Conservation (phyloP, 2,888 invertebrate genomes). For the Plagodis pulveraria region DNA sequence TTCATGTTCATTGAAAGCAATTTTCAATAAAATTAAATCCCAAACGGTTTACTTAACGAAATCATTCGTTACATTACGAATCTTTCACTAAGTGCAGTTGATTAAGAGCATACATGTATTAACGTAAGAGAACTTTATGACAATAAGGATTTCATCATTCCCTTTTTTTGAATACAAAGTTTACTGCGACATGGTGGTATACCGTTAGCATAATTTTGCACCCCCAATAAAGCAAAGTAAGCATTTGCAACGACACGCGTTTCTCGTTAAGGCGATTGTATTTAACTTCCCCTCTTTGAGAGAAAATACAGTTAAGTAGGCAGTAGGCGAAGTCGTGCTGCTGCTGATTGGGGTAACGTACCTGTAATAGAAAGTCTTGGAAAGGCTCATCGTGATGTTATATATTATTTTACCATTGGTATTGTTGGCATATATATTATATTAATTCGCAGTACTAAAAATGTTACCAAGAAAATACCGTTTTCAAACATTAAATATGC, state of each 20-base stretch:
- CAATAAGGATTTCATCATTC: slow-evolving; percentile 1
- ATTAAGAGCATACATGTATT: background rate
- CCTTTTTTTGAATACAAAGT: background rate
- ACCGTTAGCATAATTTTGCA: slow-evolving; percentile 4
- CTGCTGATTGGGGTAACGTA: no score
- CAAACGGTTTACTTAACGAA: slow-evolving; percentile 10
- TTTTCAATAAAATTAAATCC: background rate
- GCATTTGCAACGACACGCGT: slow-evolving; percentile 18
- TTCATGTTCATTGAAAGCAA: background rate
- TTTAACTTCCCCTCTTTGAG: slow-evolving; percentile 15
- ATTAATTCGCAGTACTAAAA: no score
- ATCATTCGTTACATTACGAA: slow-evolving; percentile 10
- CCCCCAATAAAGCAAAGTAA: slow-evolving; percentile 20
- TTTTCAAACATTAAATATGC: no score
- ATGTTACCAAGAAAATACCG: no score
- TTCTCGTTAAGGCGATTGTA: slow-evolving; percentile 22
- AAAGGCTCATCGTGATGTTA: background rate
- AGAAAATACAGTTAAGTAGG: background rate
- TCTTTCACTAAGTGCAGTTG: slow-evolving; percentile 3
- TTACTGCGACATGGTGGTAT: slow-evolving; percentile 8
- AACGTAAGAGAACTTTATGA: background rate
- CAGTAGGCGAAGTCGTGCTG: slow-evolving; percentile 4
- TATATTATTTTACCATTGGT: background rate
- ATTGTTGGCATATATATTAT: background rate
- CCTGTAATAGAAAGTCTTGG: background rate